Base-by-base conservation (phyloP, 2,113 vertebrate genomes). In the Notarius lentiginosus region DNA sequence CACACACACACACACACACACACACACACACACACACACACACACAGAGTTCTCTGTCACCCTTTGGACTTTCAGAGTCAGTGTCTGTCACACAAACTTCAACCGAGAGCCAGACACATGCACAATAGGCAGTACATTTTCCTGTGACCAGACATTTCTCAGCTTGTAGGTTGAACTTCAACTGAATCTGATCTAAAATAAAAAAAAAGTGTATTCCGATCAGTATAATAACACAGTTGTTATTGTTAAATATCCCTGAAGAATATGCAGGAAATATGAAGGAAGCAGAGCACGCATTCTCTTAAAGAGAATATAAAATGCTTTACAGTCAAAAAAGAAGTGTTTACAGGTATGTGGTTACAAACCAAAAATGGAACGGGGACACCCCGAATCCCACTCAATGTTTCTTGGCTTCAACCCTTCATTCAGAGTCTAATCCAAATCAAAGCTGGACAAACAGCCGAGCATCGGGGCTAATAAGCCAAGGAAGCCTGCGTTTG, bases 391-490 rank as follows among this genome's bases (percentile, higher is more conserved):
- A 66, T 66, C 10, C 4, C 14, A n/a, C 63, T 66, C 27, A 27
- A 14, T 30, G 7, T 68, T 68, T 30, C 65, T 68, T 68, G 65
- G n/a, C 27, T 34, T 70, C 9, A 34, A 82, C 53, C 60, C 27
- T 66, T 15, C 68, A 92, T 83, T 86, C 91, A 87, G 85, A 90
- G 93, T 88, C 73, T 60, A 82, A 92, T 93, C 90, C 91, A 92
- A 91, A 65, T 87, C 88, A 91, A 53, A 66, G 85, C 82, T 65
- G 76, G 92, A 92, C 92, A 92, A 91, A 91, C 89, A 94, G 86
- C 55, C 63, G 83, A 95, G 93, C 91, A 94, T 93, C 91, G 83
- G 89, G 12, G 87, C 82, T 93, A 94, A 94, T 95, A 94, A 93
- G 91, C 93, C 27, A 58, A 84, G 82, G 88, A 68, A 86, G 75